A percentile compares a stretch with the other conserved stretches of the same genome.
phyloP scores from a whole-genome alignment of 1,140 invertebrate species.

The Zaprionus capensis region DNA sequence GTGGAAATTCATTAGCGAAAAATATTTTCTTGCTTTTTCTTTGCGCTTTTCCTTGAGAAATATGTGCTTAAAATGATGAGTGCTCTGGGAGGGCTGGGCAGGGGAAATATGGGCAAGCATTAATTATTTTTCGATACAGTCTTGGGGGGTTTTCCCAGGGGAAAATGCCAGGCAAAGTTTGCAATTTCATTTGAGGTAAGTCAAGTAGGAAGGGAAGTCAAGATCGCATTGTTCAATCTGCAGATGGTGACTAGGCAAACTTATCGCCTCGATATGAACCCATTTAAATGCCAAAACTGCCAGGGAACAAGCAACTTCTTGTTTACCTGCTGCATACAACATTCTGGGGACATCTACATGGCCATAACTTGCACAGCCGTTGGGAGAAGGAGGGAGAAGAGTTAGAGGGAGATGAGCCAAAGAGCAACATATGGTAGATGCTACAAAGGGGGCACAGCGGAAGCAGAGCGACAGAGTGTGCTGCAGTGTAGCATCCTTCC shows the following conservation, averaged over 20 bases:
- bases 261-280: slow-evolving; percentile 44
- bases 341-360: slow-evolving; percentile 55
- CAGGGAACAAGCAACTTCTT: slow-evolving; percentile 22
- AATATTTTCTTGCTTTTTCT: slow-evolving; percentile 54
- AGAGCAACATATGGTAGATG: neutral
- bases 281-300: slow-evolving; percentile 52
- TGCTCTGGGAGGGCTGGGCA: neutral
- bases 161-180: neutral
- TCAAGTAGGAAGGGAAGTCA: neutral
- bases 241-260: slow-evolving; percentile 19
- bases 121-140: slow-evolving; percentile 58
- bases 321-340: slow-evolving; percentile 40
- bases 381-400: neutral
- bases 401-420: neutral
- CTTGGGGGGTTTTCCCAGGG: slow-evolving; percentile 1
- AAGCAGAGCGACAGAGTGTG: neutral
- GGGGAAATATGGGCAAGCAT: slow-evolving; percentile 57
- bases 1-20: slow-evolving; percentile 78
- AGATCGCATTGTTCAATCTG: neutral
- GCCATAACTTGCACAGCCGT: slow-evolving; percentile 36
- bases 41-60: slow-evolving; percentile 59
- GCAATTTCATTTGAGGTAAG: no score
- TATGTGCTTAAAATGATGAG: slow-evolving; percentile 62
- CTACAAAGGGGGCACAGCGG: neutral
- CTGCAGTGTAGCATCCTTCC: neutral